phyloP scores from a whole-genome alignment of 2,888 invertebrate species.

The Drosophila formosana region DNA sequence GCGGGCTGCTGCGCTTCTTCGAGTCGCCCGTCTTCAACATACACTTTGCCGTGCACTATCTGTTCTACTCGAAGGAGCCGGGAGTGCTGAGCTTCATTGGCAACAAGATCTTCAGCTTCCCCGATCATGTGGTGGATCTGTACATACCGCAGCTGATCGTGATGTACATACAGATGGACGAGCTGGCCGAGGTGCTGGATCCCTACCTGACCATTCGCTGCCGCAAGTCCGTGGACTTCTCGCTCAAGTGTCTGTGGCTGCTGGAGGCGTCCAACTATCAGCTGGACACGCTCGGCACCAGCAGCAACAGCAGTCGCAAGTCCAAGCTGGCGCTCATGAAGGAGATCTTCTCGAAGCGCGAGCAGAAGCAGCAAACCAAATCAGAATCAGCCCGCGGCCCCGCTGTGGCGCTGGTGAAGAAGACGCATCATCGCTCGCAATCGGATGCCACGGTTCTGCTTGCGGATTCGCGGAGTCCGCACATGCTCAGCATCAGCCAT shows the following conservation, averaged over 20 bases:
- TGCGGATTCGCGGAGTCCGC: conserved; percentile 75
- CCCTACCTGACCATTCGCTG: conserved; percentile 94
- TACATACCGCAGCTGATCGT: conserved; percentile 99
- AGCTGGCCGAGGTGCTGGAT: conserved; percentile 96
- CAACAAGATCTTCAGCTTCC: conserved; percentile 98
- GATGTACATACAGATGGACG: conserved; percentile 99
- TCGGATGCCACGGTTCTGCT: conserved; percentile 91
- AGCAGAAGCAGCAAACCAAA: conserved; percentile 75
- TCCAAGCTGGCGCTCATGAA: conserved; percentile 84
- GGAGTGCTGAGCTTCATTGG: conserved; percentile 99
- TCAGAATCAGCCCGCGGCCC: conserved; percentile 22
- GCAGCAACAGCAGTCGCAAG: conserved; percentile 81
- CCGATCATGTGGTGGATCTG: conserved; percentile 96
- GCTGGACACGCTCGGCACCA: conserved; percentile 76
- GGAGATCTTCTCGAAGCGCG: conserved; percentile 84
- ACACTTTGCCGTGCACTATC: conserved; percentile 98
- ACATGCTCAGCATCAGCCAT: conserved; percentile 74
- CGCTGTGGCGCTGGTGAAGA: conserved; percentile 86
- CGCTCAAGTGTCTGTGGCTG: conserved; percentile 97
- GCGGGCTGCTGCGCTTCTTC: conserved; percentile 89
- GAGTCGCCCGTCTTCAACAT: conserved; percentile 99
- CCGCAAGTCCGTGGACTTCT: conserved; percentile 97
- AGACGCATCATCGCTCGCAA: conserved; percentile 93
- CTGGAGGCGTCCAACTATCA: conserved; percentile 92
- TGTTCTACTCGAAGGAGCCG: conserved; percentile 99